These are phyloP conservation scores for Callimorpha dominula DNA, from an alignment of 2,888 invertebrate genomes.

Conservation along the genomic window DNA sequence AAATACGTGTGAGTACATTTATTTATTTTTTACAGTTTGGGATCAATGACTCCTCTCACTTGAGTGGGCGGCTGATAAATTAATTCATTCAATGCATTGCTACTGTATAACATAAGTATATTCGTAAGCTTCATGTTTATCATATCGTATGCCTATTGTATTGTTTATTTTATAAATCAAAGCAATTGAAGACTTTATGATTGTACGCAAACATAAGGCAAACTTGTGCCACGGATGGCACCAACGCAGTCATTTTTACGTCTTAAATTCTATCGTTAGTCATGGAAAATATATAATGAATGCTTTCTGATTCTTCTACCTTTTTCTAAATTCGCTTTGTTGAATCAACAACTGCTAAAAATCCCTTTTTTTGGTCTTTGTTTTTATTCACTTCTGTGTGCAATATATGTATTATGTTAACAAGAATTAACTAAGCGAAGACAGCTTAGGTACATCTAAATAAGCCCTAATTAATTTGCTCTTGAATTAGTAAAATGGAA, in stretches of 20 bases:
- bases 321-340: no score
- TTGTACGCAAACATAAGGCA: neutral
- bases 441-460: neutral
- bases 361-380: no score
- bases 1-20: constrained; percentile 60
- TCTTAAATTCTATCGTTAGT: no score
- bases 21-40: neutral
- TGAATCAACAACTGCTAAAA: no score
- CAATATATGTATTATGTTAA: neutral
- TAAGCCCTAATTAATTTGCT: neutral
- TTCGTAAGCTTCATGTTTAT: neutral
- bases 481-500: neutral
- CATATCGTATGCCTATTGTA: neutral
- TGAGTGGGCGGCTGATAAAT: constrained; percentile 6
- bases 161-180: neutral
- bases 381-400: no score
- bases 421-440: neutral
- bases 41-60: constrained; percentile 25
- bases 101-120: neutral
- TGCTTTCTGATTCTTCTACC: no score
- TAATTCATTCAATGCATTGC: constrained; percentile 4
- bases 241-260: no score
- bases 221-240: neutral
- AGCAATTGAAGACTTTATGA: neutral
- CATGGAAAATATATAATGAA: no score